Conservation (phyloP, 2,888 invertebrate genomes). For the Melinopterus prodromus region DNA sequence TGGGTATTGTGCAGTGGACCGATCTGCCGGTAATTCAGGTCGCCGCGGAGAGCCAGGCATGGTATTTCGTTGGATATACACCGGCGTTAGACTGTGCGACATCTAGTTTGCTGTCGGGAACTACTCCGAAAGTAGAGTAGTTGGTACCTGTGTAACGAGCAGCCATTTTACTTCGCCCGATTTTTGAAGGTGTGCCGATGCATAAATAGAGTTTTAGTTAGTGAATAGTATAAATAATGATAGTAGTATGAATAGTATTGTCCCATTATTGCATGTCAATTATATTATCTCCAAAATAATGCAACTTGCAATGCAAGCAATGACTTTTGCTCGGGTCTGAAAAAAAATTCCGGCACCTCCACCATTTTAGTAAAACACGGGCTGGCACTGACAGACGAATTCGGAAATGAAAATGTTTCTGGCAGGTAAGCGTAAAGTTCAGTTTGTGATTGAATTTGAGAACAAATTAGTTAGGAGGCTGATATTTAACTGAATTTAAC, state of each 20-base stretch:
- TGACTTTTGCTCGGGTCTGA: too few species aligned
- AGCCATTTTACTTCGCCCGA: background rate
- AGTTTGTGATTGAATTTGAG: too few species aligned
- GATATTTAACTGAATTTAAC: too few species aligned
- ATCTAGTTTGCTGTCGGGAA: background rate
- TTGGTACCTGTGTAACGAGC: background rate
- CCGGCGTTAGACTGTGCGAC: background rate
- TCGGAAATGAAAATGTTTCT: too few species aligned
- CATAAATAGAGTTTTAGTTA: too few species aligned
- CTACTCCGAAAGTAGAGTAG: background rate
- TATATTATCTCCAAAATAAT: too few species aligned
- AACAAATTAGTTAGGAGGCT: too few species aligned
- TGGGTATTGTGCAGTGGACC: constrained; percentile 7
- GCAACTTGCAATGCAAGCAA: too few species aligned
- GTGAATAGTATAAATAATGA: background rate
- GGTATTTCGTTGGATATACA: background rate
- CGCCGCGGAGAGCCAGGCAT: background rate
- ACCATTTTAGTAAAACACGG: too few species aligned
- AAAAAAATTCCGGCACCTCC: too few species aligned
- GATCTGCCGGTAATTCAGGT: background rate
- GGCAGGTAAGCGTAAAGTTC: too few species aligned
- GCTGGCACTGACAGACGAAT: too few species aligned
- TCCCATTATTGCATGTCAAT: background rate
- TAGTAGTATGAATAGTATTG: background rate
- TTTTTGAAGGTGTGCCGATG: background rate